A percentile compares a stretch with the other conserved stretches of the same genome.
Conservation (phyloP, 2,113 vertebrate genomes). For the Sebastes schlegelii region DNA sequence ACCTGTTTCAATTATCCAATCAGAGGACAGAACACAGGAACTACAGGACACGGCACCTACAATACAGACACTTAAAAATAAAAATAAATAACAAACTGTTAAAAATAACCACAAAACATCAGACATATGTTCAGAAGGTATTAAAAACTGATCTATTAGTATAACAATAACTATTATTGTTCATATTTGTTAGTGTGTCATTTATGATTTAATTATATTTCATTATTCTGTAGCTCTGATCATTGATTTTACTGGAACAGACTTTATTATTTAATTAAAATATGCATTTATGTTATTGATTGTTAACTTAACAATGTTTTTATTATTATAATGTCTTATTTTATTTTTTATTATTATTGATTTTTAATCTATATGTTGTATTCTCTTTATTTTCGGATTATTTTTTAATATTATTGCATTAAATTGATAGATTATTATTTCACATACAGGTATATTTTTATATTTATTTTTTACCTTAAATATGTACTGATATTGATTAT, state of each 20-base stretch:
- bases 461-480: neutral
- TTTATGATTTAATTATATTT: too few relatives aligned
- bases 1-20: neutral
- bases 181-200: too few relatives aligned
- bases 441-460: neutral
- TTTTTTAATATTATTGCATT: neutral
- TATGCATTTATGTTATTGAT: too few relatives aligned
- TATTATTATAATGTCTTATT: neutral
- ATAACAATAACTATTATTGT: neutral
- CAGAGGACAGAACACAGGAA: neutral
- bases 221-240: neutral
- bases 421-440: neutral
- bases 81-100: neutral
- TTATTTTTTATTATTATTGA: neutral
- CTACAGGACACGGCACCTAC: neutral
- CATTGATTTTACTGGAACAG: neutral
- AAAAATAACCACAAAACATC: too few relatives aligned
- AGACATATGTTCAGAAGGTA: too few relatives aligned
- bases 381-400: neutral
- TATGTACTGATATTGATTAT: too few relatives aligned
- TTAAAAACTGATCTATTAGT: too few relatives aligned
- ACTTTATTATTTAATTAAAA: neutral
- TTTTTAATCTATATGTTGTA: neutral
- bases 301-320: neutral
- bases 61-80: conserved; percentile 1